A percentile compares a stretch with the other conserved stretches of the same genome.
These are phyloP conservation scores for Resseliella maxima DNA, from an alignment of 2,888 invertebrate species.

Conservation along the genomic window DNA sequence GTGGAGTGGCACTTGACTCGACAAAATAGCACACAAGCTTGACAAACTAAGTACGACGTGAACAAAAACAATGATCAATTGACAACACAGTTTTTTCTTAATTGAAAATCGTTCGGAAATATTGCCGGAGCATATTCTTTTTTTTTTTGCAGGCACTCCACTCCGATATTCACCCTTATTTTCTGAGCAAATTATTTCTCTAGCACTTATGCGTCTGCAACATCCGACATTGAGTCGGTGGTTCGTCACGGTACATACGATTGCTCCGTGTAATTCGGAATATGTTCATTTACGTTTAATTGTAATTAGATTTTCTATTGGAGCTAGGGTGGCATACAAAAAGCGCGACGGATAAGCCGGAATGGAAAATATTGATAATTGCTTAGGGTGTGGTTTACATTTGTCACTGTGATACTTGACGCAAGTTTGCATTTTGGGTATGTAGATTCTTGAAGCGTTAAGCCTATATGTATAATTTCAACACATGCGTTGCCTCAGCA, in stretches of 20 bases:
- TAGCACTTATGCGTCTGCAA: background rate
- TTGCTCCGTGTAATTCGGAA: background rate
- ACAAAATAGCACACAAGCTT: background rate
- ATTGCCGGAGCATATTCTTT: background rate
- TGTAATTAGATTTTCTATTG: conserved; percentile 44
- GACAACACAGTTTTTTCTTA: background rate
- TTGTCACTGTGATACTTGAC: conserved; percentile 54
- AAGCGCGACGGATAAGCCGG: background rate
- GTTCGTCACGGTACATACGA: background rate
- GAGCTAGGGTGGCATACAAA: background rate
- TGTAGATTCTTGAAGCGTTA: background rate
- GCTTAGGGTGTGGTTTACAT: conserved; percentile 53
- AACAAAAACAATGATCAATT: conserved; percentile 38
- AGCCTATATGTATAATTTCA: conserved; percentile 8
- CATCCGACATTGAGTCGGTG: background rate
- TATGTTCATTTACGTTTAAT: conserved; percentile 46
- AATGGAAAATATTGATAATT: conserved; percentile 47
- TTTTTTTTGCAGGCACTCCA: background rate
- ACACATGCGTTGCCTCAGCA: background rate
- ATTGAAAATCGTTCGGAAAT: background rate
- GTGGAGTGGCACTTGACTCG: background rate
- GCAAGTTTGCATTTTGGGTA: conserved; percentile 31
- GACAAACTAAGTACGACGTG: background rate
- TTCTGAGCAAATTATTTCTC: background rate
- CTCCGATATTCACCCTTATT: background rate